These are phyloP conservation scores for Netelia inedita DNA, from an alignment of 2,888 invertebrate genomes.

Conservation along the genomic window DNA sequence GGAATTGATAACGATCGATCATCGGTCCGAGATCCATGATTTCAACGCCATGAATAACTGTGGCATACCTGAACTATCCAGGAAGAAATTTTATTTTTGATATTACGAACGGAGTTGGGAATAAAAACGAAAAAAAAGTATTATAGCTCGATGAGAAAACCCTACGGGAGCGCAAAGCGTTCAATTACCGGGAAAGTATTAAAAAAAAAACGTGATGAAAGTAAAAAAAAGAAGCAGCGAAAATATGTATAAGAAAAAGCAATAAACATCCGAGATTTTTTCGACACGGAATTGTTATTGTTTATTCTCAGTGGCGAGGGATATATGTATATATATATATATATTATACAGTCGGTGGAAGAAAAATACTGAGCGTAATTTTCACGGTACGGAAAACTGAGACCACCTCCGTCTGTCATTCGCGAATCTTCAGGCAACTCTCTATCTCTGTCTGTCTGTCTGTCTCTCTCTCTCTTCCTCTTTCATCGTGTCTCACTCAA, in stretches of 20 bases:
- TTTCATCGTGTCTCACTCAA: slow-evolving; percentile 7
- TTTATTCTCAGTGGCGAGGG: background rate
- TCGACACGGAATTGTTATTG: background rate
- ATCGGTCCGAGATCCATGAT: background rate
- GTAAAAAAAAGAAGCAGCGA: background rate
- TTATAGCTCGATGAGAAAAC: background rate
- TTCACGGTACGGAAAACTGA: background rate
- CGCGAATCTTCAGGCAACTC: slow-evolving; percentile 14
- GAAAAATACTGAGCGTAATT: background rate
- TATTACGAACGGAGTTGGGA: background rate
- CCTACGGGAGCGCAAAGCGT: background rate
- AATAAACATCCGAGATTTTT: background rate
- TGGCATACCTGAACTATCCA: background rate
- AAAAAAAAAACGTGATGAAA: background rate
- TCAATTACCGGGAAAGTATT: background rate
- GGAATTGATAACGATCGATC: background rate
- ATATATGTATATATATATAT: background rate
- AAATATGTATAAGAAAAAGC: background rate
- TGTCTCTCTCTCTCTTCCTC: slow-evolving; percentile 17
- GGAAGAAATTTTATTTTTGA: background rate
- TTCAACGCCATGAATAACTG: background rate
- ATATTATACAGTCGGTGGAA: background rate
- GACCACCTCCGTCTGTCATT: slow-evolving; percentile 48
- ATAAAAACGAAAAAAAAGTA: background rate
- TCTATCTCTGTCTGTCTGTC: slow-evolving; percentile 6